A percentile compares a stretch with the other conserved stretches of the same genome.
Evolutionary conservation across 1,140 invertebrate species (phyloP).

Genomic region (Pseudomyrmex pallidus): DNA sequence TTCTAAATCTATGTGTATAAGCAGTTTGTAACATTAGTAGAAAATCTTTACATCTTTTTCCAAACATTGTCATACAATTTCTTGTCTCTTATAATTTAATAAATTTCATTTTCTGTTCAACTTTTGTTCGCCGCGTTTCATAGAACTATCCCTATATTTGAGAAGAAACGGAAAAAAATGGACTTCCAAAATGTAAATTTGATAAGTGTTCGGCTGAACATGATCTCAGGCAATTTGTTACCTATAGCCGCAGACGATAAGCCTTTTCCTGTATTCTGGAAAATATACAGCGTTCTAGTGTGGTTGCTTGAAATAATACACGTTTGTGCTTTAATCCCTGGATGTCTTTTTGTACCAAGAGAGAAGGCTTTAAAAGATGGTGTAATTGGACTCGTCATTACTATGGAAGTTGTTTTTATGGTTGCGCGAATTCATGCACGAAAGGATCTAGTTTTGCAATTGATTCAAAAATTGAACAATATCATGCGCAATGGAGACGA

Average conservation of each 20-base stretch:
- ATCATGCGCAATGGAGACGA: neutral
- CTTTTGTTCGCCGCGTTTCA: neutral
- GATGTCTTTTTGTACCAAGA: slow-evolving; percentile 18
- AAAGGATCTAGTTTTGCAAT: neutral
- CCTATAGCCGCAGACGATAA: slow-evolving; percentile 39
- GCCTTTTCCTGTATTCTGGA: slow-evolving; percentile 6
- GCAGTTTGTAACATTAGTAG: no score
- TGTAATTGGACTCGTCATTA: slow-evolving; percentile 43
- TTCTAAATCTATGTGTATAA: no score
- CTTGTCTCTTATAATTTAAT: no score
- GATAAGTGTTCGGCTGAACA: slow-evolving; percentile 47
- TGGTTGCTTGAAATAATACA: slow-evolving; percentile 48
- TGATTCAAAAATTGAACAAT: slow-evolving; percentile 55
- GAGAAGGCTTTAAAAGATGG: slow-evolving; percentile 55
- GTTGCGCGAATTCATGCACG: slow-evolving; percentile 21
- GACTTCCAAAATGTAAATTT: slow-evolving; percentile 65
- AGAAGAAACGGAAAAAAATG: slow-evolving; percentile 28
- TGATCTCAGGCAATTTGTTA: slow-evolving; percentile 59
- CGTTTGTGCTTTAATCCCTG: neutral
- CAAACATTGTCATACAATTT: neutral
- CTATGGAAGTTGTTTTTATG: slow-evolving; percentile 18
- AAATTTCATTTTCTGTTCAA: neutral
- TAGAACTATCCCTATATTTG: neutral
- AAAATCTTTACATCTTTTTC: no score
- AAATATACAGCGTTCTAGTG: slow-evolving; percentile 13